Evolutionary conservation across 2,888 invertebrate genomes (phyloP), one percentile per base, ranked within the genome.

Genomic region (Leucophora obtusa): DNA sequence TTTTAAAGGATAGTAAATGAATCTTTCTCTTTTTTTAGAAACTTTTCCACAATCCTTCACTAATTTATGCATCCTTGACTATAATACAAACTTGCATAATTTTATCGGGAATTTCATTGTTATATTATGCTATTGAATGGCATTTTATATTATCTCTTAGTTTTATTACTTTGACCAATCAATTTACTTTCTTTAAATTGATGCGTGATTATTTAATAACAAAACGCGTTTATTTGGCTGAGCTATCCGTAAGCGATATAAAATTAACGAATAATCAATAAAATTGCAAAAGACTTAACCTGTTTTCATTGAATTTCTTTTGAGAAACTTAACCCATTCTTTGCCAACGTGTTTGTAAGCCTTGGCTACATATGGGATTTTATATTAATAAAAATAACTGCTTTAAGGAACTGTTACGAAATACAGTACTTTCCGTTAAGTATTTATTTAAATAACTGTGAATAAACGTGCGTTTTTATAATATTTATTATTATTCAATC

Each of bases 111-210:
- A 91, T 98, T 76, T 93, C 94, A 68, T 92, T 97, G 38, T 91
- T 98, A 11, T 92, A 96, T 84, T 93, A 95, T 83, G 94, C 95
- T 15, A 92, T 94, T 50, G 95, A 97, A 85, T 99, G 98, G 98
- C 96, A 98, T 91, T 95, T 97, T 88, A 94, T 97, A 79, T 89
- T 98, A 59, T 96, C 98, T 2, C 92, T 97, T 85, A 94, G 96
- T 6, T 92, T 97, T 78, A 92, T 98, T 59, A 92, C 98, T 43
- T 94, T 97, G 87, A 96, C 96, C 82, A 98, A 98, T 90, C 97
- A 98, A 90, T 95, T 96, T 87, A 95, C 97, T 0, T 92, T 98
- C 56, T 98, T 97, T 89, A 97, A 97, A 91, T 92, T 98, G 84
- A 92, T 95, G 35, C 92, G 98, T 54, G 97, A 98, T 90, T 96